A percentile compares a stretch with the other conserved stretches of the same genome.
Conservation (phyloP, 2,888 invertebrate genomes). For the Ormyrus pomaceus region DNA sequence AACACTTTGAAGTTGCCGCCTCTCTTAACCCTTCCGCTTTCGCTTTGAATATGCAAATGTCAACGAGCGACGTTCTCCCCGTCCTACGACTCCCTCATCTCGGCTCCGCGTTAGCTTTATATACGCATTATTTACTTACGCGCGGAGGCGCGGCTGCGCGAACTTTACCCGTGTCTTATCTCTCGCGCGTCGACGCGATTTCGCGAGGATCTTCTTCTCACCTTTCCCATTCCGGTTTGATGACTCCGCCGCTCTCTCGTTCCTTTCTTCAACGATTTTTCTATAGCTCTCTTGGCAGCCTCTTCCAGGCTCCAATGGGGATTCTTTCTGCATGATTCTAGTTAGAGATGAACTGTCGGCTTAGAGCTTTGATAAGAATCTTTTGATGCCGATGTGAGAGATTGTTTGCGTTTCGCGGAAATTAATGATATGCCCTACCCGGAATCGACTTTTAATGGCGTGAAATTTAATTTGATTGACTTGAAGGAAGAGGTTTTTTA, state of each 20-base stretch:
- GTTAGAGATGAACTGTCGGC: too few relatives aligned
- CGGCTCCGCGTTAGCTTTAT: neutral
- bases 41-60: conserved; percentile 36
- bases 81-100: neutral
- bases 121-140: conserved; percentile 33
- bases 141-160: neutral
- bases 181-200: conserved; percentile 27
- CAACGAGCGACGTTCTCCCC: neutral
- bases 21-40: neutral
- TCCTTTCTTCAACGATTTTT: conserved; percentile 5
- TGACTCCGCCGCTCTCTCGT: conserved; percentile 14
- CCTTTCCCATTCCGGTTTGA: conserved; percentile 25
- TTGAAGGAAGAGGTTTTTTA: too few relatives aligned
- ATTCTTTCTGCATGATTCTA: neutral
- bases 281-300: neutral
- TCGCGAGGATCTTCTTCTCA: conserved; percentile 7
- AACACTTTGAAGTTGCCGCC: conserved; percentile 34
- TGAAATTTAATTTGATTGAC: too few relatives aligned
- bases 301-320: neutral
- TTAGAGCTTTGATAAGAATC: too few relatives aligned
- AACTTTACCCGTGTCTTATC: neutral
- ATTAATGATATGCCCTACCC: too few relatives aligned
- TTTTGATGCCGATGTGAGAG: too few relatives aligned
- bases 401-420: too few relatives aligned
- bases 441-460: too few relatives aligned